phyloP scores from a whole-genome alignment of 2,113 vertebrate genomes.

The Hydropotes inermis region DNA sequence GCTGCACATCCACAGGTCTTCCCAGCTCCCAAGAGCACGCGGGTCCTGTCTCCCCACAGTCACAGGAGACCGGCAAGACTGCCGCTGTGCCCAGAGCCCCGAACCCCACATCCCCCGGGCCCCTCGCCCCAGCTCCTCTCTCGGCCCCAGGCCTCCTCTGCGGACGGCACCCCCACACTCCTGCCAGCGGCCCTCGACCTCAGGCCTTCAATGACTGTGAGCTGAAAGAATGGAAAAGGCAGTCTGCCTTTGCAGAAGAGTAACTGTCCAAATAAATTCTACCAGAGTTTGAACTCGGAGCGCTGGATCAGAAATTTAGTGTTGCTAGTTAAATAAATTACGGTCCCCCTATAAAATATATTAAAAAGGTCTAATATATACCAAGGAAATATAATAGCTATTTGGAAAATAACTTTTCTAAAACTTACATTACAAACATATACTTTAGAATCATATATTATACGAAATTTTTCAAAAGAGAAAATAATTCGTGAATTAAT shows the following conservation, averaged over 20 bases:
- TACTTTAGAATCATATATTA: neutral
- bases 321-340: neutral
- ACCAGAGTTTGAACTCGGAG: neutral
- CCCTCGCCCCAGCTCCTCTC: neutral
- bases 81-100: accelerated
- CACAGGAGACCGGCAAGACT: neutral
- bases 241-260: neutral
- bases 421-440: neutral
- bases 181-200: neutral
- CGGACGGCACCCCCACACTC: too few species aligned
- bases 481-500: neutral
- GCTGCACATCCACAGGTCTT: neutral
- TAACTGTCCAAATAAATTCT: neutral
- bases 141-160: too few species aligned
- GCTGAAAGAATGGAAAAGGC: neutral
- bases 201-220: neutral
- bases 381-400: neutral
- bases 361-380: neutral
- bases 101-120: neutral
- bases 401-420: neutral
- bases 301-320: neutral
- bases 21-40: neutral
- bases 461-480: neutral
- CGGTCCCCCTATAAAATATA: too few species aligned
- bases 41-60: neutral